Base-by-base conservation (phyloP, 2,113 vertebrate species). In the Chloroceryle aenea region DNA sequence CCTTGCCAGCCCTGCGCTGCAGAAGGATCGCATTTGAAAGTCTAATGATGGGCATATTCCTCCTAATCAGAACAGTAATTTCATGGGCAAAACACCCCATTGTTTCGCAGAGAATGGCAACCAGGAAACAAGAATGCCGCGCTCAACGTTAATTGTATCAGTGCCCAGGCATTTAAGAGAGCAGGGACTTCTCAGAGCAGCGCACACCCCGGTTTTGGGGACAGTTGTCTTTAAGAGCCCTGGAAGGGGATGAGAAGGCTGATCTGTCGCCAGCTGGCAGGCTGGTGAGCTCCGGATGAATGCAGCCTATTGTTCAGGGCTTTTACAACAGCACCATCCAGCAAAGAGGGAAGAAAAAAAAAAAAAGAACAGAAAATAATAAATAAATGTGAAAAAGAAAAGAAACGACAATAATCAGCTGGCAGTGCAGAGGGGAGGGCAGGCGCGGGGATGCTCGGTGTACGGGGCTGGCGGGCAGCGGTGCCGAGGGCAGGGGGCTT, bases 261-360 rank as follows among this genome's bases (percentile, higher is more conserved):
- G 85, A 68, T 55, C 62, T 42, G 68, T 66, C 20, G 87, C 95
- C 96, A 96, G 89, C 91, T 96, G 96, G 95, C 96, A 61, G 40
- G 26, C 91, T 38, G 43, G 68, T 2, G 11, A 8, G 34, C 89
- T 40, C 81, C 6, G 66, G 50, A 94, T 93, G 87, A 96, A 84
- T 77, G 91, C 53, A 4, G 76, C 12, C 66, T 30, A 90, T 96
- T 96, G 95, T 90, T 93, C 78, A 6, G 83, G 86, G 40, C 86
- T n/a, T 62, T 76, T 75, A 71, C 76, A 79, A 34, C 86, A 56
- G 72, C 86, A 74, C 80, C 85, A 48, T 11, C 32, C 4, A 87
- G 86, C 66, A 67, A 23, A 59, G 61, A 78, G 73, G 42, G 34
- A 30, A 58, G 25, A n/a, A 38, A 19, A 64, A 52, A 5, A 43